Evolutionary conservation across 1,140 invertebrate species (phyloP), one percentile per base, ranked within the genome.

Genomic region (Drosophila funebris): DNA sequence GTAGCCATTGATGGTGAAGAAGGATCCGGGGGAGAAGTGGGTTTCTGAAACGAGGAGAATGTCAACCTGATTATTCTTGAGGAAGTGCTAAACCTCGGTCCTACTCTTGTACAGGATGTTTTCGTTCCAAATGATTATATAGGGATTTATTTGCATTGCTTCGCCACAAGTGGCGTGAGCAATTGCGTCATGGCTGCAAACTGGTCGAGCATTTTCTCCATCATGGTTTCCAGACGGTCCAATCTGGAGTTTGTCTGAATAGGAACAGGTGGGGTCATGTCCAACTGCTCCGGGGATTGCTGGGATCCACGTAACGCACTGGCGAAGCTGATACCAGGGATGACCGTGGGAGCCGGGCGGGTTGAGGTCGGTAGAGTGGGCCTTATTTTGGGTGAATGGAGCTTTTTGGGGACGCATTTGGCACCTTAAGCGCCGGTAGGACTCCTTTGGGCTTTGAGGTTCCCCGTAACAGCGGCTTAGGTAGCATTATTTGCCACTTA

Each of bases 81-180:
- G 7, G 22, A 14, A 22, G 8, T 46, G 41, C 9, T 67, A 31
- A 2, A 67, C 53, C 11, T 67, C 63, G 3, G 54, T 22, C 33
- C 14, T 67, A 20, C 29, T 67, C 7, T 14, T 50, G 22, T 8
- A 18, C 14, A 68, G 16, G 16, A 53, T 44, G 53, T 67, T 67
- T 0, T 36, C 43, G 14, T 63, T 63, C 60, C 46, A 63, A 0
- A 60, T 0, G 0, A 18, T 14, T 9, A 46, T 33, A 1, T 44
- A 9, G 0, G 36, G 37, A 1, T 18, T 24, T 56, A 56, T 29
- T 48, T 56, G 43, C 62, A 66, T 33, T 31, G 9, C 9, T 43
- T 54, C 4, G 37, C 29, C 9, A 60, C 18, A 7, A 63, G 1
- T 27, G 43, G 16, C 4, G 20, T 48, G 44, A 61, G 14, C 6